Conservation (phyloP, 1,140 invertebrate species). For the Drosophila nigrodunni region DNA sequence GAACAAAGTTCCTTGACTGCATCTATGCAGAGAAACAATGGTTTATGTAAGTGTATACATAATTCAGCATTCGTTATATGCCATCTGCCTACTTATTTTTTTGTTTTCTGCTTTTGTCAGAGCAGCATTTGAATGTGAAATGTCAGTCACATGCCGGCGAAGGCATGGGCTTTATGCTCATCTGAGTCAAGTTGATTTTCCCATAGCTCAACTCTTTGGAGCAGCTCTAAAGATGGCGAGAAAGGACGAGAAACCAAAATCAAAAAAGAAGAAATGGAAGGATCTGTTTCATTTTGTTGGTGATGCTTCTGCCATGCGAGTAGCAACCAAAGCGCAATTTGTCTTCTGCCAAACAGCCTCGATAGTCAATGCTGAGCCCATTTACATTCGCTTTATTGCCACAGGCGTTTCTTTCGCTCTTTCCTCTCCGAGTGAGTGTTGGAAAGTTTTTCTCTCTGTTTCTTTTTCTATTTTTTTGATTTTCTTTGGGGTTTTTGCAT, state of each 20-base stretch:
- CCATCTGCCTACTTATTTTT: neutral
- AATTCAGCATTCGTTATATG: constrained; percentile 19
- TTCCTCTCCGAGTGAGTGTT: constrained; percentile 36
- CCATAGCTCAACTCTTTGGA: constrained; percentile 56
- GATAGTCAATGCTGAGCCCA: constrained; percentile 73
- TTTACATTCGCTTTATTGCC: constrained; percentile 75
- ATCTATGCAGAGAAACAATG: neutral
- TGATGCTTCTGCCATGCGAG: constrained; percentile 51
- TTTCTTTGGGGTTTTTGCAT: constrained; percentile 39
- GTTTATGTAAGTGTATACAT: constrained; percentile 32
- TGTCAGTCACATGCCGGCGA: constrained; percentile 74
- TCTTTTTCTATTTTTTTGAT: neutral
- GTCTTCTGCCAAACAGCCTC: constrained; percentile 73
- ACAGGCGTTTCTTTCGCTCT: constrained; percentile 27
- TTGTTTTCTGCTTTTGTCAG: constrained; percentile 37
- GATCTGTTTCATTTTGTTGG: constrained; percentile 74
- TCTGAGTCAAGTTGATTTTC: constrained; percentile 22
- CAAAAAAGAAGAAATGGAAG: constrained; percentile 36
- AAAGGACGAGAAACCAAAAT: constrained; percentile 1
- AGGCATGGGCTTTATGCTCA: constrained; percentile 58
- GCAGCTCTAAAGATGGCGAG: constrained; percentile 20
- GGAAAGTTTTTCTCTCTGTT: neutral
- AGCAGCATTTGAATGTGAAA: constrained; percentile 79
- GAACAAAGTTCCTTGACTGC: neutral
- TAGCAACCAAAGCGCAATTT: constrained; percentile 78